Evolutionary conservation across 2,888 invertebrate genomes (phyloP).

Genomic region (Molanna angustata): DNA sequence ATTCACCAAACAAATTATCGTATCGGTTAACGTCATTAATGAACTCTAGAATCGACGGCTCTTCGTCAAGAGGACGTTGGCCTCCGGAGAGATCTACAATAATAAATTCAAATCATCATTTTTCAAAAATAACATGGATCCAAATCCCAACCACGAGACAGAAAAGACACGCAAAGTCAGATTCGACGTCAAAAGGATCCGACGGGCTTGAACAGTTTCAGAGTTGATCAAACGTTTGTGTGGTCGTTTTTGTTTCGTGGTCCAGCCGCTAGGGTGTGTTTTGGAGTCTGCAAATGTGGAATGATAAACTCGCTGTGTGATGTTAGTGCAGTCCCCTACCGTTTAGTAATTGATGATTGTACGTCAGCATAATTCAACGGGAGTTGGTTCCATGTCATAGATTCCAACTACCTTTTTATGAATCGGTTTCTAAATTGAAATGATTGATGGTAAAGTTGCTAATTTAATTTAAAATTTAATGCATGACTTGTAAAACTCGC

Average conservation of each 20-base stretch:
- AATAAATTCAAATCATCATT: slow-evolving; percentile 10
- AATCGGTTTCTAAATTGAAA: not conserved
- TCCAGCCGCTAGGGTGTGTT: no score
- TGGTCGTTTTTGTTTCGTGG: no score
- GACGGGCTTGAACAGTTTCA: not conserved
- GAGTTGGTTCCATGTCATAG: not conserved
- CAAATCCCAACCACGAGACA: not conserved
- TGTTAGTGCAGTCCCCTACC: slow-evolving; percentile 20
- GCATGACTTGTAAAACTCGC: not conserved
- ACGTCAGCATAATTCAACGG: not conserved
- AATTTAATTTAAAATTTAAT: no score
- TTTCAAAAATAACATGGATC: not conserved
- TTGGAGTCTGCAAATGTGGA: not conserved
- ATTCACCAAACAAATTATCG: slow-evolving; percentile 12
- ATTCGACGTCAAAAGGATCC: not conserved
- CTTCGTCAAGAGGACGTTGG: slow-evolving; percentile 1
- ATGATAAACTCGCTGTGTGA: not conserved
- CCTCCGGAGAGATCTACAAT: not conserved
- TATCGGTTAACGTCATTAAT: slow-evolving; percentile 6
- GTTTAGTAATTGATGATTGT: slow-evolving; percentile 28
- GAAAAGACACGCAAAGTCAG: not conserved
- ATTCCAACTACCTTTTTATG: not conserved
- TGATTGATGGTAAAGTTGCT: not conserved
- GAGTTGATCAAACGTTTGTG: not conserved
- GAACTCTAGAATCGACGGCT: not conserved